Base-by-base conservation (phyloP, 1,140 invertebrate genomes). In the Plutomurus gul region DNA sequence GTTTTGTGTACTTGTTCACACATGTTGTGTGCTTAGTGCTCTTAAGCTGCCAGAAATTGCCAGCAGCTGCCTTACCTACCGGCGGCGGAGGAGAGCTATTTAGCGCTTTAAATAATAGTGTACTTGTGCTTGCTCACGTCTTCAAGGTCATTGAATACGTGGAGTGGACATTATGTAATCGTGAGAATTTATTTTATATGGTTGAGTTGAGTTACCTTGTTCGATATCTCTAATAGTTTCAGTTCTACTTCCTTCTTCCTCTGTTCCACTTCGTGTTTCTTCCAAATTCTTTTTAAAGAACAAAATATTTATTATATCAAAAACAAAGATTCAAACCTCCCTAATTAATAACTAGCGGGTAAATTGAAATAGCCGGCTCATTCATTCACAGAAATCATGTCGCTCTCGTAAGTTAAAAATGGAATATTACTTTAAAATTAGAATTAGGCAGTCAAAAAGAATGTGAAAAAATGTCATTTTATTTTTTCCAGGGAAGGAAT, bases 401-500 rank as follows among this genome's bases (percentile, higher is more conserved):
- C 37, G 7, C 30, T 72, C n/a, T 20, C 65, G 33, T 72, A 72
- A 72, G 65, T 39, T n/a, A n/a, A n/a, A n/a, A 70, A 10, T 70
- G 4, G 22, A 56, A 56, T 56, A 22, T 60, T n/a, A 60, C 11
- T 60, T 27, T 60, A 60, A 22, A 27, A 25, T 25, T 60, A 43
- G n/a, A 10, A 10, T 10, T 10, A 10, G 8, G 40, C n/a, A 43
- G n/a, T 43, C 40, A 60, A 33, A 20, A 20, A 20, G 20, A n/a
- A 60, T 27, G 30, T 25, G 56, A 60, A 27, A 33, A 10, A 43
- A 43, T 43, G 40, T 10, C n/a, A n/a, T 10, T 33, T 65, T 65
- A 65, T 40, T 37, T 27, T 56, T 72, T 78, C 6, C 43, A 83
- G 82, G 0, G 82, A 83, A 75, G 81, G 81, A 11, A 76, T 75